Conservation (phyloP, 2,888 invertebrate genomes). For the Galeopsomyia nigrocyanea region DNA sequence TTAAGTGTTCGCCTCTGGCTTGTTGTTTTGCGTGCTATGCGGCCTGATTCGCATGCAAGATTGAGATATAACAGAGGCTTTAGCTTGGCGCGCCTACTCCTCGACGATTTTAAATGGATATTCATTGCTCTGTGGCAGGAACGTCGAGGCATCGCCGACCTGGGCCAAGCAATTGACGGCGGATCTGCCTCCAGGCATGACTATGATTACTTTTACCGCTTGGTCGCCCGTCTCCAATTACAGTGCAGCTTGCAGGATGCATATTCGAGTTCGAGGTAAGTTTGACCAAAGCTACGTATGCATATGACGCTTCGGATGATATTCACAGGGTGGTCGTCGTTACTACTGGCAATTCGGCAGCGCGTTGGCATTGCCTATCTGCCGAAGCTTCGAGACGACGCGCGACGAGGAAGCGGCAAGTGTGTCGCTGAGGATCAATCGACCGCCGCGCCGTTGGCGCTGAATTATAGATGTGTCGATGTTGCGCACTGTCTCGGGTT, state of each 20-base stretch:
- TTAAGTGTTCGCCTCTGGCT: too few relatives aligned
- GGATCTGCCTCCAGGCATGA: slow-evolving; percentile 73
- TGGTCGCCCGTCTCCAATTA: slow-evolving; percentile 72
- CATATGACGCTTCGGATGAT: too few relatives aligned
- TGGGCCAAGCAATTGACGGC: slow-evolving; percentile 76
- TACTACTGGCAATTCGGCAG: too few relatives aligned
- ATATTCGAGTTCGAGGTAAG: slow-evolving; percentile 73
- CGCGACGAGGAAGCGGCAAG: too few relatives aligned
- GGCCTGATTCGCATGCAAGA: too few relatives aligned
- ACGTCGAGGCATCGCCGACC: slow-evolving; percentile 73
- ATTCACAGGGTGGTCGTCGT: too few relatives aligned
- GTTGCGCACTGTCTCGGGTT: slow-evolving; percentile 26
- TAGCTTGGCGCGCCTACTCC: too few relatives aligned
- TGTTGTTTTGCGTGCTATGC: too few relatives aligned
- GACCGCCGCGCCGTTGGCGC: slow-evolving; percentile 2
- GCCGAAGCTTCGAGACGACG: too few relatives aligned
- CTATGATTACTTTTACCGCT: slow-evolving; percentile 74
- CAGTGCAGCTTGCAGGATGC: slow-evolving; percentile 73
- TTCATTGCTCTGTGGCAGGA: slow-evolving; percentile 64
- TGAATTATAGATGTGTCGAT: slow-evolving; percentile 38
- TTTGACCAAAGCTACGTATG: slow-evolving; percentile 13
- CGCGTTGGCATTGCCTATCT: too few relatives aligned
- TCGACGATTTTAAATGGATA: neutral
- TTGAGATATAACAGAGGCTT: too few relatives aligned
- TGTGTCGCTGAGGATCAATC: slow-evolving; percentile 32